Evolutionary conservation across 92 coral and sea anemone genomes (phyloP).

Genomic region (Palythoa grandis): DNA sequence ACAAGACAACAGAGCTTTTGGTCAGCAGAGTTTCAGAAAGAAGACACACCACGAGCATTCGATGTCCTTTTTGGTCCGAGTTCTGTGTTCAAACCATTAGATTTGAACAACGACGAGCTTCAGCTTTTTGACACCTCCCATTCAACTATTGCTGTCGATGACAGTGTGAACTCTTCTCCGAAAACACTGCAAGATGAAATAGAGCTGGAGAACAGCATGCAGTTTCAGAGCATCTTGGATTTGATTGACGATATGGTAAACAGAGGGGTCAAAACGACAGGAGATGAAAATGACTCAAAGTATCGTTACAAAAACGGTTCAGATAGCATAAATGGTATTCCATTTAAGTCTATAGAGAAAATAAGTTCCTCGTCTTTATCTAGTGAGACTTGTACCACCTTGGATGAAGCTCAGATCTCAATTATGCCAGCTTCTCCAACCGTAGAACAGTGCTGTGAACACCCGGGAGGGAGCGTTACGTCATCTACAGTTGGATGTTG

Average conservation of each 20-base stretch:
- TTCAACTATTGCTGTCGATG: background rate
- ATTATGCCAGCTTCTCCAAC: constrained; percentile 10
- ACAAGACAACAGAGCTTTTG: constrained; percentile 67
- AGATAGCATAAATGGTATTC: constrained; percentile 23
- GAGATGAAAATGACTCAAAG: constrained; percentile 2
- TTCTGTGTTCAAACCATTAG: constrained; percentile 71
- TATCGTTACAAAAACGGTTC: constrained; percentile 4
- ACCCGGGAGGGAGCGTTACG: constrained; percentile 32
- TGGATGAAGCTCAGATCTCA: constrained; percentile 36
- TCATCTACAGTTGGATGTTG: constrained; percentile 58
- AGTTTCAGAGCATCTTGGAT: constrained; percentile 84
- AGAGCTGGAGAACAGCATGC: constrained; percentile 57
- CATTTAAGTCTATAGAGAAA: constrained; percentile 58
- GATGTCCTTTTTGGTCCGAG: constrained; percentile 75
- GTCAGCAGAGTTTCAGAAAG: constrained; percentile 65
- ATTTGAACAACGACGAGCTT: constrained; percentile 79
- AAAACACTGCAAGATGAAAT: background rate
- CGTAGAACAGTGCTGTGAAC: background rate
- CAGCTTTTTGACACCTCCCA: constrained; percentile 65
- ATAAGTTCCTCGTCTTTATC: constrained; percentile 28
- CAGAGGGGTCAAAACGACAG: constrained; percentile 36
- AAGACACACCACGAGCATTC: constrained; percentile 60
- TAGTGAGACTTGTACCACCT: constrained; percentile 29
- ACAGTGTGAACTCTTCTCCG: constrained; percentile 1
- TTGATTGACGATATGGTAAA: constrained; percentile 83